Evolutionary conservation across 2,797 vertebrate genomes (phyloP).

Genomic region (Argya squamiceps): DNA sequence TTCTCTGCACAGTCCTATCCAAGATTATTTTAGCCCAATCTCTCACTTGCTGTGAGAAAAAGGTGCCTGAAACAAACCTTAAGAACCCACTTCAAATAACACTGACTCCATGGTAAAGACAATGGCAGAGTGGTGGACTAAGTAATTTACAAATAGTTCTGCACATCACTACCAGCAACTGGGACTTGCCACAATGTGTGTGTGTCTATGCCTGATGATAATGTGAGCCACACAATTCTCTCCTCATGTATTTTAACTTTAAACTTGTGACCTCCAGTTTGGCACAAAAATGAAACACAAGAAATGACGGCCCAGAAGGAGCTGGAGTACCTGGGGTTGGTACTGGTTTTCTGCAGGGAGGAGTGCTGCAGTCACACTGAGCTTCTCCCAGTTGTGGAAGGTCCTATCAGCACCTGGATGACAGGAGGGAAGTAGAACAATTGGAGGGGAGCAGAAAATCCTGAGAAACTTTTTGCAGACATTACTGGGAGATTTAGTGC

Average conservation of each 20-base stretch:
- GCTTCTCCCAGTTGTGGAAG: not conserved
- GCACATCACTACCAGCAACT: not conserved
- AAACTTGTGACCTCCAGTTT: not conserved
- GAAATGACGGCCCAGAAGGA: not conserved
- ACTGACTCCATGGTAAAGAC: not conserved
- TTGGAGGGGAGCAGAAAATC: not conserved
- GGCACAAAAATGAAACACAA: not conserved
- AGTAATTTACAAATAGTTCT: not conserved
- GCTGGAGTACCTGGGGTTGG: not conserved
- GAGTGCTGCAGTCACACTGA: fast-evolving
- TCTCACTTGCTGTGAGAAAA: not conserved
- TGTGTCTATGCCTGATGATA: not conserved
- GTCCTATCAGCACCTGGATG: not conserved
- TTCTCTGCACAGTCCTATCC: not conserved
- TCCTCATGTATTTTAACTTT: not conserved
- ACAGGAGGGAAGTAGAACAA: not conserved
- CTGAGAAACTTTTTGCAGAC: not conserved
- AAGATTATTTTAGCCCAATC: not conserved
- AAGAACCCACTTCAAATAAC: not conserved
- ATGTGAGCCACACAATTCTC: fast-evolving
- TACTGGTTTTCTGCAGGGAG: not conserved
- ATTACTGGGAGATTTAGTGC: not conserved
- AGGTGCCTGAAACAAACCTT: not conserved
- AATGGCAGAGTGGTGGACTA: not conserved
- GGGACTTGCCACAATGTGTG: not conserved